phyloP scores from a whole-genome alignment of 1,140 invertebrate species.

The Papilio machaon region DNA sequence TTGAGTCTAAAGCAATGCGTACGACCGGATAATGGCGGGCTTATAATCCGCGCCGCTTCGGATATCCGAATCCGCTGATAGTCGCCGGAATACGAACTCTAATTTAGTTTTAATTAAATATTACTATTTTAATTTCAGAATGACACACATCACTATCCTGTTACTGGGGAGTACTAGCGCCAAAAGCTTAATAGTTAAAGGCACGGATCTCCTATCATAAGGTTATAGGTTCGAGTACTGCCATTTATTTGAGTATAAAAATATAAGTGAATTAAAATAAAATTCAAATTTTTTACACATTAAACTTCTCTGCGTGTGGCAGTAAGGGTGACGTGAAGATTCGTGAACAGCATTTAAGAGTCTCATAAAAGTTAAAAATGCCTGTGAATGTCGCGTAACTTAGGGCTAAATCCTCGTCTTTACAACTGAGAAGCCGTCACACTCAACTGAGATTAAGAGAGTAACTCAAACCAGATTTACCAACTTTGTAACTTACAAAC shows the following conservation, averaged over 20 bases:
- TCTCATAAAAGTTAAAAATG: slow-evolving; percentile 11
- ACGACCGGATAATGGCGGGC: not conserved
- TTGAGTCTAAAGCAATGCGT: not conserved
- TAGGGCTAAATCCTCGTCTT: slow-evolving; percentile 1
- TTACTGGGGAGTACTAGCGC: not conserved
- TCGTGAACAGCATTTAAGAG: not conserved
- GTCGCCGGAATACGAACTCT: slow-evolving; percentile 18
- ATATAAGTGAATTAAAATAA: too few species aligned
- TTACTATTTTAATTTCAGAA: slow-evolving; percentile 3
- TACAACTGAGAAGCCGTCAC: not conserved
- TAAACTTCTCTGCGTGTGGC: not conserved
- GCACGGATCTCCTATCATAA: too few species aligned
- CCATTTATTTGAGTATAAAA: too few species aligned
- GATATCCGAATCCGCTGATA: slow-evolving; percentile 27
- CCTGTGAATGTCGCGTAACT: not conserved
- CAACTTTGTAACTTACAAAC: not conserved
- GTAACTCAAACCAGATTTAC: not conserved
- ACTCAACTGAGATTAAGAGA: slow-evolving; percentile 7
- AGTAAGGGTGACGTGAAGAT: not conserved
- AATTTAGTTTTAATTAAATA: slow-evolving; percentile 16
- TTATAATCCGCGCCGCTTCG: not conserved
- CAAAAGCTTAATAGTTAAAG: too few species aligned
- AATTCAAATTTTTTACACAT: not conserved
- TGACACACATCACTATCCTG: slow-evolving; percentile 16
- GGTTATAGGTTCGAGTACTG: too few species aligned